Evolutionary conservation across 2,797 vertebrate species (phyloP), one percentile per base, ranked within the genome.

Genomic region (Dromococcyx pavoninus): DNA sequence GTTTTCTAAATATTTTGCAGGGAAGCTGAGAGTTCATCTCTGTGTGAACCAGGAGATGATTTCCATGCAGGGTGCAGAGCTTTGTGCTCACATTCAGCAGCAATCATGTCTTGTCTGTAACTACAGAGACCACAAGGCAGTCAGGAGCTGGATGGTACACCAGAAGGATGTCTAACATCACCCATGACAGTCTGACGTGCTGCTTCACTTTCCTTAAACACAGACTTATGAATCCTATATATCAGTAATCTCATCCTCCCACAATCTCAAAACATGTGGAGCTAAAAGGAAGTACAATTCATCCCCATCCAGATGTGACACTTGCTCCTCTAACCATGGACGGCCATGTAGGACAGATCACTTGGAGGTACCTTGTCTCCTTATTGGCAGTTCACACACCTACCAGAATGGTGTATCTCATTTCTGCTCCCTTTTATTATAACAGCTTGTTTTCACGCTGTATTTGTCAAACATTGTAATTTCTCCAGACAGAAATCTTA

Each of bases 1-100:
- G 16, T 91, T 91, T 79, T 44, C 74, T 44, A 87, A 85, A 66
- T n/a, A 53, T 91, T 89, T 87, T 60, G 32, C 78, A 76, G 51
- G 17, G 17, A 85, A 95, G 72, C 69, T 33, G 71, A 41, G 41
- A 46, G 43, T 7, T 48, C 58, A 48, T 56, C 24, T 69, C 43
- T 44, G 7, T 37, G 66, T 50, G 41, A 73, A 57, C 22, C 54
- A 66, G 58, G 41, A 30, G 17, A 15, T 12, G 23, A 60, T 60
- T 67, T 85, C 39, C 60, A 60, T 30, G 69, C 25, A 19, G 66
- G 27, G 58, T 32, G 70, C 50, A 76, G 80, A 80, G 71, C 51
- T 85, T 13, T 32, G 72, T 43, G 71, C 69, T 83, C 65, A 9
- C 30, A 13, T n/a, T 32, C 32, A 86, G 70, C 72, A 80, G 54